These are phyloP conservation scores for Aphrocallistes beatrix DNA, from an alignment of 37 sponge, comb jelly and placozoan species.

Conservation along the genomic window DNA sequence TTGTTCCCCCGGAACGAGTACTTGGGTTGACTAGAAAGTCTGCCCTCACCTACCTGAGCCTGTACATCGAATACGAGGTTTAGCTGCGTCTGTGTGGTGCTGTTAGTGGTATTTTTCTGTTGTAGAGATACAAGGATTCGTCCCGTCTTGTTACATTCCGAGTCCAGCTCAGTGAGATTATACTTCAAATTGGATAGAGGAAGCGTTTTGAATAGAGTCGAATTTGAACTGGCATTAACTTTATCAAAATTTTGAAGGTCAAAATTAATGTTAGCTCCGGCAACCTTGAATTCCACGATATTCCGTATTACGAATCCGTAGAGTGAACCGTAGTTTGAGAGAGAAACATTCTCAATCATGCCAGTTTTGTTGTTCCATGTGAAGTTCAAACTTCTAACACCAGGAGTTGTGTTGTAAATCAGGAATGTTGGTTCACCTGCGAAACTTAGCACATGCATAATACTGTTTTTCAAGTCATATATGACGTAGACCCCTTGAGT, in stretches of 20 bases:
- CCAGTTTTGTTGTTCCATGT: background rate
- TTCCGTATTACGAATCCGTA: background rate
- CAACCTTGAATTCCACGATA: background rate
- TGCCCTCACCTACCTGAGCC: background rate
- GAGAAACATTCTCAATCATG: background rate
- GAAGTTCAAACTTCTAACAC: background rate
- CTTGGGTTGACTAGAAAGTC: background rate
- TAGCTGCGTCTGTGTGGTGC: background rate
- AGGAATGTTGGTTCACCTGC: background rate
- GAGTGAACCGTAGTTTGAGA: background rate
- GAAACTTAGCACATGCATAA: slow-evolving; percentile 3
- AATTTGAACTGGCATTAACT: too few relatives aligned
- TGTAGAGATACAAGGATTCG: background rate
- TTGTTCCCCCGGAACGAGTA: background rate
- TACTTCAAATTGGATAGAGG: background rate
- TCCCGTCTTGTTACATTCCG: background rate
- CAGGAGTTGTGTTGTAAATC: background rate
- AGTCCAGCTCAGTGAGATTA: background rate
- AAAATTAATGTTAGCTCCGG: background rate
- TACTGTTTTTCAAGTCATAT: background rate
- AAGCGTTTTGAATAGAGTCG: background rate
- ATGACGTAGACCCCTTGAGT: background rate
- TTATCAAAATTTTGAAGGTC: background rate
- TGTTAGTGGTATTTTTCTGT: background rate
- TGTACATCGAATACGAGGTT: background rate